phyloP scores from a whole-genome alignment of 2,113 vertebrate species.

The Charina bottae region DNA sequence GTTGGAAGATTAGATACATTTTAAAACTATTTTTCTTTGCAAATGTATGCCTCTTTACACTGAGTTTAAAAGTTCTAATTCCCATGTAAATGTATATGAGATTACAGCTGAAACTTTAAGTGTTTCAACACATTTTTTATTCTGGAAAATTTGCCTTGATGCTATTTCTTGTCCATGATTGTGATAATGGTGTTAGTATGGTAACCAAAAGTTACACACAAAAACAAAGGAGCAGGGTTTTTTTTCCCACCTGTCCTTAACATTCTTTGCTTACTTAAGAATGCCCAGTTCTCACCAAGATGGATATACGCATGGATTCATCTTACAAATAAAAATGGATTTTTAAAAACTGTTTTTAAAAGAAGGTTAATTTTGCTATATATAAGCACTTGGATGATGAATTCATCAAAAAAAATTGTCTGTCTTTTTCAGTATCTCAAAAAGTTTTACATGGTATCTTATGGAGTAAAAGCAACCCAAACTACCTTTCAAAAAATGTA shows the following conservation, averaged over 20 bases:
- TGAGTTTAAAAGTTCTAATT: background rate
- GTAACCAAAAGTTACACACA: background rate
- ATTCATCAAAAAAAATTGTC: no score
- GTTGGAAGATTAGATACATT: background rate
- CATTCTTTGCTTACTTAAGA: background rate
- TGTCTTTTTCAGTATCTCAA: no score
- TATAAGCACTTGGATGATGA: no score
- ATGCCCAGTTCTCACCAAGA: background rate
- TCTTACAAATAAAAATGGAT: background rate
- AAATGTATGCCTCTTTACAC: background rate
- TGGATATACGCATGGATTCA: background rate
- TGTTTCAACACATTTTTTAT: background rate
- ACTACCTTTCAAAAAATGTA: no score
- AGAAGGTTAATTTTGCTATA: no score
- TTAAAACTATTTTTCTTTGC: background rate
- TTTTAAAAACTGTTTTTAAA: no score
- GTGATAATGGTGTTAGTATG: background rate
- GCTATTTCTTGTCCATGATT: background rate
- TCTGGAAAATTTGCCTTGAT: background rate
- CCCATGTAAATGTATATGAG: background rate
- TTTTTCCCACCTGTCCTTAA: background rate
- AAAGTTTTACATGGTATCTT: no score
- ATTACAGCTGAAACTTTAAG: background rate
- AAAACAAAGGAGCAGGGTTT: background rate
- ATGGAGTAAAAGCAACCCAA: no score